Base-by-base conservation (phyloP, 2,797 vertebrate genomes). In the Parauchenoglanis ngamensis region DNA sequence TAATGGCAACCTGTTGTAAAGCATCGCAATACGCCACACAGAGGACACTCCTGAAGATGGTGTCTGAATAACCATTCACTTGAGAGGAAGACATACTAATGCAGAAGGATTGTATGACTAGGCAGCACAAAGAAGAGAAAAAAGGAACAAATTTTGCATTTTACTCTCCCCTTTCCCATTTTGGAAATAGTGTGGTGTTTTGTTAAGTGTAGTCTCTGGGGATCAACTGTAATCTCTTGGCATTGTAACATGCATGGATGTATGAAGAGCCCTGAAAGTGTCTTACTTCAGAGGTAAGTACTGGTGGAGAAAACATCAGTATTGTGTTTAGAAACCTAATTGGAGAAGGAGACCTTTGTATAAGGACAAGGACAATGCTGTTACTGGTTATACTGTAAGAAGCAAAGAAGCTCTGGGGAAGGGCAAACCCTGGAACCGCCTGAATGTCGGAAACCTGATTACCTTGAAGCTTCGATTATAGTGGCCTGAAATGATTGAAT, bases 41-140 rank as follows among this genome's bases (percentile, higher is more conserved):
- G 72, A 79, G 88, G 85, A 90, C 15, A 10, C 25, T 86, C 25
- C 57, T 75, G 80, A 81, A 75, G 80, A 68, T 83, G 78, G 72
- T 87, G 59, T 57, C 77, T 56, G 76, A 80, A 87, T 72, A 72
- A 85, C 49, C 72, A 72, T 25, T 67, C 40, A 49, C 77, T 83
- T 85, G n/a, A 86, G 57, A 54, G 70, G 78, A 87, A 86, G 85
- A 84, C 19, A 61, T 52, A 13, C 25, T 80, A 23, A 44, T 72
- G 11, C 87, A 52, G 85, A 87, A 87, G 90, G 89, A 91, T 87
- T 72, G 10, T 83, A 44, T 86, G 59, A 83, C 59, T 85, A 52
- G 68, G 57, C 61, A 85, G 31, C 86, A 83, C 84, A 46, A 73
- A 59, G 46, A 54, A 54, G 83, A 89, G 83, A 82, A 83, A 75